Conservation (phyloP, 1,140 invertebrate genomes). For the Trichomalopsis sarcophagae region DNA sequence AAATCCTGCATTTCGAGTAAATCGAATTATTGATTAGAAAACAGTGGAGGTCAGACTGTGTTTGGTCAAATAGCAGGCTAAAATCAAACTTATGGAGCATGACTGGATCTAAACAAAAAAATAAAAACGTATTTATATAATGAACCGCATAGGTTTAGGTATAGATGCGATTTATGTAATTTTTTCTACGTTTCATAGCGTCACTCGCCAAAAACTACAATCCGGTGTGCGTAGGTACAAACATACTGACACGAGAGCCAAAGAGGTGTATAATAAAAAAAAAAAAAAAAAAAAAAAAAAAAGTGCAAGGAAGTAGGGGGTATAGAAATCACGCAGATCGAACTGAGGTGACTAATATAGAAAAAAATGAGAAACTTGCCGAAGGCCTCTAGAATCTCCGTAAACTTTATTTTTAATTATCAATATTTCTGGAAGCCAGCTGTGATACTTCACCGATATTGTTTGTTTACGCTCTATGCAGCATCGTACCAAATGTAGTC, state of each 20-base stretch:
- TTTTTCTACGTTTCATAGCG: conserved; percentile 65
- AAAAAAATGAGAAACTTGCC: conserved; percentile 13
- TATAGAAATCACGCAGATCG: not conserved
- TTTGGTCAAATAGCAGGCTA: not conserved
- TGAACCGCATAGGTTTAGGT: conserved; percentile 50
- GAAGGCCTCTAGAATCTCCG: conserved; percentile 55
- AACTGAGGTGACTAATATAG: conserved; percentile 12
- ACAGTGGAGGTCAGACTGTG: no score
- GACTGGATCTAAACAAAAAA: not conserved
- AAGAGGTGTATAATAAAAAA: not conserved
- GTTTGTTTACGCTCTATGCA: conserved; percentile 60
- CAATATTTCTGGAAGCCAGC: conserved; percentile 67
- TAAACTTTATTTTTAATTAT: conserved; percentile 61
- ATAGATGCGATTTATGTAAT: conserved; percentile 63
- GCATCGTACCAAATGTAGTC: conserved; percentile 41
- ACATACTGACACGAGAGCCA: not conserved
- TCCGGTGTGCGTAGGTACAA: not conserved
- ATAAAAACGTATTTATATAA: conserved; percentile 3
- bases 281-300: not conserved
- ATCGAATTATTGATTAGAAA: not conserved
- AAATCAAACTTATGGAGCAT: conserved; percentile 2
- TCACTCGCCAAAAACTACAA: conserved; percentile 32
- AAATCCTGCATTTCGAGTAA: not conserved
- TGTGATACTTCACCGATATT: conserved; percentile 71
- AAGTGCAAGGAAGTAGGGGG: not conserved